phyloP scores from a whole-genome alignment of 2,888 invertebrate genomes.

The Xanthia icteritia region DNA sequence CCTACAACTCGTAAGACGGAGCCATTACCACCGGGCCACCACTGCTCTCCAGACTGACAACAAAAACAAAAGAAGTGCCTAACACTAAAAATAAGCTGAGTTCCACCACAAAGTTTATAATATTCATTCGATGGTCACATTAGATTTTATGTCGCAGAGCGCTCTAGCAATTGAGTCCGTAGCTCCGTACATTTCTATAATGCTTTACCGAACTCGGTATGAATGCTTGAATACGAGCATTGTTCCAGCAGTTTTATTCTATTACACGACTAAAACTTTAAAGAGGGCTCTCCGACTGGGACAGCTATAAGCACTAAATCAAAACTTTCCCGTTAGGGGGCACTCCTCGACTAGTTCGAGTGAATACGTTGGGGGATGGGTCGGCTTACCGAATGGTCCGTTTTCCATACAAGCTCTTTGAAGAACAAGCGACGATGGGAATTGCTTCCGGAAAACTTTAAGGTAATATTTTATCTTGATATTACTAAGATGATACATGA shows the following conservation, averaged over 20 bases:
- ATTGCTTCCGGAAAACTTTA: conserved; percentile 72
- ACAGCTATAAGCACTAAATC: conserved; percentile 90
- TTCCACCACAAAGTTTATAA: conserved; percentile 75
- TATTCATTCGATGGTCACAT: conserved; percentile 83
- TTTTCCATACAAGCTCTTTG: conserved; percentile 78
- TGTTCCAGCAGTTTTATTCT: conserved; percentile 89
- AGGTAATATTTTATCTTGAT: conserved; percentile 71
- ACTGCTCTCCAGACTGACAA: neutral
- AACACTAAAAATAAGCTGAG: conserved; percentile 17
- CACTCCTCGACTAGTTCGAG: conserved; percentile 81
- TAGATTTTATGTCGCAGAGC: conserved; percentile 79
- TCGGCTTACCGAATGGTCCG: conserved; percentile 78
- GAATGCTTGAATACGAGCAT: conserved; percentile 82
- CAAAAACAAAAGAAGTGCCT: neutral
- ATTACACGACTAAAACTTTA: conserved; percentile 88
- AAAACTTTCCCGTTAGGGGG: conserved; percentile 87
- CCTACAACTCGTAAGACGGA: too few relatives aligned
- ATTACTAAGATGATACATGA: conserved; percentile 65
- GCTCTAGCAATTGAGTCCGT: conserved; percentile 80
- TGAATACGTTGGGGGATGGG: conserved; percentile 82
- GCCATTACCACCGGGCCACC: too few relatives aligned
- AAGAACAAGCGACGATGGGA: conserved; percentile 74
- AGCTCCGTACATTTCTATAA: conserved; percentile 79
- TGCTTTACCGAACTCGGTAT: conserved; percentile 76
- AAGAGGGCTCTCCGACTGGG: conserved; percentile 85